Conservation (phyloP, 2,797 vertebrate species). For the Pelobates cultripes region DNA sequence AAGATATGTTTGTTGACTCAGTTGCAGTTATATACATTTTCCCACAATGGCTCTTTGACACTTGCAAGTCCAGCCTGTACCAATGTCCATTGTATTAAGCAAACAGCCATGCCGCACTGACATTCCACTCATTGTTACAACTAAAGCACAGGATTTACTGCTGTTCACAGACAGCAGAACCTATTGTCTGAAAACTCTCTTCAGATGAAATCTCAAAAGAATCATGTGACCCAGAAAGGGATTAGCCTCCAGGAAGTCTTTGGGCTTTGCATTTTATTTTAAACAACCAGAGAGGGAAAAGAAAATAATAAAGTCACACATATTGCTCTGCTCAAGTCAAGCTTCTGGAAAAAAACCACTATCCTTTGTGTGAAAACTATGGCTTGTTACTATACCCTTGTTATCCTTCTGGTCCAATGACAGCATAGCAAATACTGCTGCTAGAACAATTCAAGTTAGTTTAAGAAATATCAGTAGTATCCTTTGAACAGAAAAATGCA, state of each 20-base stretch:
- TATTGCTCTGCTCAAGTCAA: slow-evolving; percentile 66
- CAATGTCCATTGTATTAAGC: slow-evolving; percentile 72
- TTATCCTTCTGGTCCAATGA: slow-evolving; percentile 15
- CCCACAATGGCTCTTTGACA: slow-evolving; percentile 74
- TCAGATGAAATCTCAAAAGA: slow-evolving; percentile 76
- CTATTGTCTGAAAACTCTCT: slow-evolving; percentile 73
- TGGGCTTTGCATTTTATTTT: slow-evolving; percentile 67
- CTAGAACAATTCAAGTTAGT: not conserved
- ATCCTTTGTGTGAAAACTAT: slow-evolving; percentile 64
- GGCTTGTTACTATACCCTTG: slow-evolving; percentile 29
- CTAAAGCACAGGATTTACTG: slow-evolving; percentile 76
- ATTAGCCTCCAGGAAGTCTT: slow-evolving; percentile 78
- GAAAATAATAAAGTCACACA: slow-evolving; percentile 70
- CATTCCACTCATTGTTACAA: slow-evolving; percentile 76
- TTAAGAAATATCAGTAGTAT: slow-evolving; percentile 44
- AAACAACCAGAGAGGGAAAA: slow-evolving; percentile 66
- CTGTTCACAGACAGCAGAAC: slow-evolving; percentile 68
- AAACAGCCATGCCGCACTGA: slow-evolving; percentile 67
- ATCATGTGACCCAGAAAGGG: slow-evolving; percentile 76
- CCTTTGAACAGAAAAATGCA: slow-evolving; percentile 3
- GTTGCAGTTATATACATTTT: slow-evolving; percentile 68
- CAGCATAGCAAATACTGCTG: slow-evolving; percentile 3
- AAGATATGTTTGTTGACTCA: slow-evolving; percentile 69
- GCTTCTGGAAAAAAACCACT: slow-evolving; percentile 64
- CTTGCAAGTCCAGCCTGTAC: slow-evolving; percentile 69